A percentile compares a stretch with the other conserved stretches of the same genome.
These are phyloP conservation scores for Morone chrysops DNA, from an alignment of 2,113 vertebrate species.

Conservation along the genomic window DNA sequence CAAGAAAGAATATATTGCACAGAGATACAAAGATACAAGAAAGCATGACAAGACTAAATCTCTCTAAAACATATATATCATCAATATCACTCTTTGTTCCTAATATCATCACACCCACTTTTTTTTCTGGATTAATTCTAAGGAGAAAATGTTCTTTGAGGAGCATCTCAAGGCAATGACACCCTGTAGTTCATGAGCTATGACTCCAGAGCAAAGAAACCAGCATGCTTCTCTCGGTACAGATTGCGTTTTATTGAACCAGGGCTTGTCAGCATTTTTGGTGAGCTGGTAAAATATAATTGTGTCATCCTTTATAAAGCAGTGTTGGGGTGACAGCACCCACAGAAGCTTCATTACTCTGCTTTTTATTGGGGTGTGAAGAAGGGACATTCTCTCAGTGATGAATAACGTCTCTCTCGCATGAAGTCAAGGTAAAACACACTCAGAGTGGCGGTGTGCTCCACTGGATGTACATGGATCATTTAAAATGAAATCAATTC, in stretches of 20 bases:
- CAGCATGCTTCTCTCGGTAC: constrained; percentile 61
- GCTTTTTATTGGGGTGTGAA: constrained; percentile 84
- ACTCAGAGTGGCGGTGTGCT: constrained; percentile 64
- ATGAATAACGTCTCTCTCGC: constrained; percentile 85
- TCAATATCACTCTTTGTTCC: constrained; percentile 50
- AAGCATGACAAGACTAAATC: constrained; percentile 12
- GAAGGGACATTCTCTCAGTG: constrained; percentile 77
- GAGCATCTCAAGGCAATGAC: constrained; percentile 53
- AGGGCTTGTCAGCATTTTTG: constrained; percentile 85
- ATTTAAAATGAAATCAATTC: constrained; percentile 85
- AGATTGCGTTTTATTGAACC: constrained; percentile 85
- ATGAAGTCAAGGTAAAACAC: constrained; percentile 82
- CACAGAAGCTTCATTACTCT: constrained; percentile 85
- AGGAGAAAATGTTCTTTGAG: constrained; percentile 49
- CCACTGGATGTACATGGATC: constrained; percentile 77
- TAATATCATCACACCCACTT: constrained; percentile 39
- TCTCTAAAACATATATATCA: constrained; percentile 3
- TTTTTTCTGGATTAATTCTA: constrained; percentile 62
- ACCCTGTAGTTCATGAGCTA: constrained; percentile 74
- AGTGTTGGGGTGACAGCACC: constrained; percentile 84
- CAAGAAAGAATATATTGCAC: constrained; percentile 4
- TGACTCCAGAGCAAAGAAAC: constrained; percentile 64
- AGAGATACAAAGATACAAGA: not conserved
- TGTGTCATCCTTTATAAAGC: constrained; percentile 88
- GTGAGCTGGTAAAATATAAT: constrained; percentile 87